Conservation (phyloP, 1,140 invertebrate species). For the Elymnias hypermnestra region DNA sequence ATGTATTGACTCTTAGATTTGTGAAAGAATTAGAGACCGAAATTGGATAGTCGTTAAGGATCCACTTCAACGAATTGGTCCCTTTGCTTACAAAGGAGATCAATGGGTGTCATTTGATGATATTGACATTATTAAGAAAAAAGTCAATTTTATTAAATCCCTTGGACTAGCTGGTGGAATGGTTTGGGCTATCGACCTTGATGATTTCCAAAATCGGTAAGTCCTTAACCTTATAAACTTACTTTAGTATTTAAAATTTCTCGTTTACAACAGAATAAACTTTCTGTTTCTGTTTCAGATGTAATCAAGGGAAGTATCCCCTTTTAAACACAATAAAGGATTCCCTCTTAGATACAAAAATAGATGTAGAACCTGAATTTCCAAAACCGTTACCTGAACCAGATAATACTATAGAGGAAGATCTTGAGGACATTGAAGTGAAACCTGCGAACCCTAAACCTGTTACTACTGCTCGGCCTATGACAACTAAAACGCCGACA, state of each 20-base stretch:
- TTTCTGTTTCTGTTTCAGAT: too few relatives aligned
- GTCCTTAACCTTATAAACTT: slow-evolving; percentile 8
- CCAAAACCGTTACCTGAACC: slow-evolving; percentile 33
- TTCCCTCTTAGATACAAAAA: slow-evolving; percentile 75
- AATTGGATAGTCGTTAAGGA: slow-evolving; percentile 90
- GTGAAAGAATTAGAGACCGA: slow-evolving; percentile 83
- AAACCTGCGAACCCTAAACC: slow-evolving; percentile 30
- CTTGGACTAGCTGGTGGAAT: slow-evolving; percentile 90
- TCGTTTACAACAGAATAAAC: too few relatives aligned
- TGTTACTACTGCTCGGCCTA: slow-evolving; percentile 9
- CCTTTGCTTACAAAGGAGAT: slow-evolving; percentile 89
- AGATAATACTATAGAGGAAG: slow-evolving; percentile 41
- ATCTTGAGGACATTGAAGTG: slow-evolving; percentile 61
- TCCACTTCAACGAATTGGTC: slow-evolving; percentile 85
- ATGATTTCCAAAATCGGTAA: slow-evolving; percentile 86
- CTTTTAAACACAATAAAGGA: slow-evolving; percentile 83
- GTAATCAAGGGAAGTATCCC: slow-evolving; percentile 86
- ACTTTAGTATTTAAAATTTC: neutral
- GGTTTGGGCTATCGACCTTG: slow-evolving; percentile 93
- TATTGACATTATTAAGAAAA: slow-evolving; percentile 84
- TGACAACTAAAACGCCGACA: slow-evolving; percentile 12
- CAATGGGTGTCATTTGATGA: slow-evolving; percentile 96
- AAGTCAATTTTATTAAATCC: slow-evolving; percentile 85
- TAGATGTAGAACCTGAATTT: slow-evolving; percentile 28
- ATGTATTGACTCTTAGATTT: slow-evolving; percentile 78